phyloP scores from a whole-genome alignment of 1,140 invertebrate species.

The Drosophila prosaltans region DNA sequence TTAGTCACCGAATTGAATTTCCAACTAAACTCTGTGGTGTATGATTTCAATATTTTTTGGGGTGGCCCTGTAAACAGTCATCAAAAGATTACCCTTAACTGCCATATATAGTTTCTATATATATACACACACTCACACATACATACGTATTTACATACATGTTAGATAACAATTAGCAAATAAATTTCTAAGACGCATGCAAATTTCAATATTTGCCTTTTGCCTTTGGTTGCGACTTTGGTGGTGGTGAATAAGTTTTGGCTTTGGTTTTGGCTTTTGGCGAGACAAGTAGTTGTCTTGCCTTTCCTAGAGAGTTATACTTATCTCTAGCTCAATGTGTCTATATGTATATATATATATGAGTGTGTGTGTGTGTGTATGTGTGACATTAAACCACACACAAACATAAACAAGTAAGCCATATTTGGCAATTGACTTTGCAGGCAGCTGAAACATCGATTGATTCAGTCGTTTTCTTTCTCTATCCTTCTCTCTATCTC shows the following conservation, averaged over 20 bases:
- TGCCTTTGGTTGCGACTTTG: slow-evolving; percentile 43
- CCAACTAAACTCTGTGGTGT: background rate
- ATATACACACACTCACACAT: background rate
- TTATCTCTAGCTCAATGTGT: slow-evolving; percentile 43
- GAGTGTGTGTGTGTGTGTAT: slow-evolving; percentile 34
- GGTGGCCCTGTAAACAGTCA: slow-evolving; percentile 8
- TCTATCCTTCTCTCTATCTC: slow-evolving; percentile 6
- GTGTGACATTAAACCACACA: slow-evolving; percentile 79
- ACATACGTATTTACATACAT: slow-evolving; percentile 15
- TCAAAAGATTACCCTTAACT: slow-evolving; percentile 5
- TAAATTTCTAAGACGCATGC: slow-evolving; percentile 69
- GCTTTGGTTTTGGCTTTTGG: slow-evolving; percentile 68
- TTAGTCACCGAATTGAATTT: background rate
- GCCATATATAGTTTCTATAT: slow-evolving; percentile 4
- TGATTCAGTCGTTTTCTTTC: slow-evolving; percentile 21
- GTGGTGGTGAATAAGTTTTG: slow-evolving; percentile 28
- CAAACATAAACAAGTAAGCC: slow-evolving; percentile 75
- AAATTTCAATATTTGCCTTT: slow-evolving; percentile 61
- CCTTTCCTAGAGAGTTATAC: slow-evolving; percentile 73
- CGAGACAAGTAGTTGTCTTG: slow-evolving; percentile 80
- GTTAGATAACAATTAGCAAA: slow-evolving; percentile 75
- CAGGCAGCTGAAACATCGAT: slow-evolving; percentile 43
- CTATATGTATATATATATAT: background rate
- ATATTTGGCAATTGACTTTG: slow-evolving; percentile 82
- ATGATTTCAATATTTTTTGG: background rate